Conservation (phyloP, 37 sponge, comb jelly and placozoan genomes). For the Diacarnus erythraeanus region DNA sequence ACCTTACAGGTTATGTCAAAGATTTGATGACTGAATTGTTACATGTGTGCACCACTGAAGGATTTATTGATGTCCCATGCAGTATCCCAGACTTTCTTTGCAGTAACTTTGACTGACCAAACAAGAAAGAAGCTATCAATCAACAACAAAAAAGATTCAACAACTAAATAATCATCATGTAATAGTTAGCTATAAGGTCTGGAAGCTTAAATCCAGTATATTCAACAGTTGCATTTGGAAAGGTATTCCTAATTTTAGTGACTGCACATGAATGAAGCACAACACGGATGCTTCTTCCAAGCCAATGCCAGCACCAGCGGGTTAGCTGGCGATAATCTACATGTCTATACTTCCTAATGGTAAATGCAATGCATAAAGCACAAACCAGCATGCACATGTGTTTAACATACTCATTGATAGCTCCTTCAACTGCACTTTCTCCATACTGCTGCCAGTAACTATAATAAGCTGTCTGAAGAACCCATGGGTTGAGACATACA, state of each 20-base stretch:
- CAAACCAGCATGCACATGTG: neutral
- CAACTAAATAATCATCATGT: too few species aligned
- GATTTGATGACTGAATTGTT: neutral
- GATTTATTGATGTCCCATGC: too few species aligned
- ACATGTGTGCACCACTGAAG: neutral
- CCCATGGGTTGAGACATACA: neutral
- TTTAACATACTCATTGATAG: neutral
- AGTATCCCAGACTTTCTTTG: neutral
- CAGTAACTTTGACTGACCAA: neutral
- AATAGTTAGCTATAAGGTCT: neutral
- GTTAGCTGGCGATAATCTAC: slow-evolving; percentile 43
- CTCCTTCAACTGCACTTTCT: neutral
- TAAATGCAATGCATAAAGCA: neutral
- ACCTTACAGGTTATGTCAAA: neutral
- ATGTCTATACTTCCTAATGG: neutral
- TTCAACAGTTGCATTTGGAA: slow-evolving; percentile 9
- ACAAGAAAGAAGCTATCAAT: slow-evolving; percentile 14
- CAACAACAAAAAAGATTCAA: slow-evolving; percentile 32
- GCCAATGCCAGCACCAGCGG: neutral
- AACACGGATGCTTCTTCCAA: slow-evolving; percentile 14
- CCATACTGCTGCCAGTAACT: neutral
- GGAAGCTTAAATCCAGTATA: slow-evolving; percentile 37
- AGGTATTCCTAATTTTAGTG: slow-evolving; percentile 8
- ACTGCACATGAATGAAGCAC: neutral
- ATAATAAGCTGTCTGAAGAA: neutral